Conservation (phyloP, 1,140 invertebrate species). For the Lepidurus packardi region DNA sequence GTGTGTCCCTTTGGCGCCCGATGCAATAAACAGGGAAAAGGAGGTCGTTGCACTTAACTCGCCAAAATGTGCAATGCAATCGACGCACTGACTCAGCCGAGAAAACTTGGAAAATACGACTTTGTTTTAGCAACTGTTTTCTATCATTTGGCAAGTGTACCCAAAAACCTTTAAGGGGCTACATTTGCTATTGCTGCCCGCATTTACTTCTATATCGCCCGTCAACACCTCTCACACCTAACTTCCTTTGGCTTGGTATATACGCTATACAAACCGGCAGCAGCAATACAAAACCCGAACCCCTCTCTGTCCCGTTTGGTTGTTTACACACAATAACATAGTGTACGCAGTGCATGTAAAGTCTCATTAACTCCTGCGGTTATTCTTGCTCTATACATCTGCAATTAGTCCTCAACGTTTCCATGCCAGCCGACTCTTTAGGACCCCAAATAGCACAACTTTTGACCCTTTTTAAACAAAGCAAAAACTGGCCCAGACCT, state of each 20-base stretch:
- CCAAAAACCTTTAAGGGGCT: background rate
- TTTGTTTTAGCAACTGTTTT: conserved; percentile 13
- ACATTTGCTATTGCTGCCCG: background rate
- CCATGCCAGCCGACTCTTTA: background rate
- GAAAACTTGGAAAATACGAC: background rate
- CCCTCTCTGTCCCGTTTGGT: background rate
- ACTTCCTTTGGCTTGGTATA: background rate
- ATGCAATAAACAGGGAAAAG: conserved; percentile 10
- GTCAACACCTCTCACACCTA: conserved; percentile 11
- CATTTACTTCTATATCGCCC: background rate
- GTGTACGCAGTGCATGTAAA: background rate
- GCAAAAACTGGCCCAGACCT: background rate
- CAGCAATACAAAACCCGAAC: background rate
- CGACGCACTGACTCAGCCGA: background rate
- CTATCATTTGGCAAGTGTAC: conserved; percentile 12
- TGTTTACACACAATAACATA: background rate
- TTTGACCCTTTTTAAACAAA: no score
- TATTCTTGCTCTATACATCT: background rate
- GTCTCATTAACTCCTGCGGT: background rate
- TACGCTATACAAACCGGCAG: background rate
- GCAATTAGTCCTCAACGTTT: background rate
- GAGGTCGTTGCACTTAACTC: conserved; percentile 10
- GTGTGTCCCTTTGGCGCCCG: background rate
- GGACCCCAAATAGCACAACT: background rate
- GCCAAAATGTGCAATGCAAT: background rate